These are phyloP conservation scores for Cyanoliseus patagonus DNA, from an alignment of 2,113 vertebrate species.

Conservation along the genomic window DNA sequence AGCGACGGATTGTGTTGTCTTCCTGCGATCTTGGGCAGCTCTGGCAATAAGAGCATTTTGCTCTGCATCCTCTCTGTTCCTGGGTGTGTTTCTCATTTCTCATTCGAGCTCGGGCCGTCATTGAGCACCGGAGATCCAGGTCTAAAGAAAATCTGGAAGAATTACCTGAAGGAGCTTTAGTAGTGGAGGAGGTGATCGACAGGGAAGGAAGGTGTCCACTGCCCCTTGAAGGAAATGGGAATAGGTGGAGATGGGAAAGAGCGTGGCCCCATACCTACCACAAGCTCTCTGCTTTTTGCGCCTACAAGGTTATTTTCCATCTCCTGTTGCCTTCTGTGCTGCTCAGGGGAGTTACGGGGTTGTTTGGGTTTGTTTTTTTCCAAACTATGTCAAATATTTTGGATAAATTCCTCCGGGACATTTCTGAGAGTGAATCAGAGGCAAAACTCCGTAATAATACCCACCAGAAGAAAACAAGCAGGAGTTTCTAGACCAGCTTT, in stretches of 20 bases:
- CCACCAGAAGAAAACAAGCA: not conserved
- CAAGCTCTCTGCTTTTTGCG: not conserved
- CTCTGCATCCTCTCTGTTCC: not conserved
- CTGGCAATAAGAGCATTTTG: not conserved
- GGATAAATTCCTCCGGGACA: not conserved
- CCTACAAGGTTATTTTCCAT: not conserved
- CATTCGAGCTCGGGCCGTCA: not conserved
- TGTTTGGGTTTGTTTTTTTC: not conserved
- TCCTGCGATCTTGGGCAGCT: not conserved
- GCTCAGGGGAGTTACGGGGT: not conserved
- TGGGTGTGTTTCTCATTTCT: not conserved
- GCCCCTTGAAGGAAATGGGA: not conserved
- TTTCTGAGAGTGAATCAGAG: not conserved
- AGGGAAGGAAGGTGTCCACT: not conserved
- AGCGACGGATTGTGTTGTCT: not conserved
- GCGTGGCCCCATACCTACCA: not conserved
- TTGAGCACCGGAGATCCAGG: not conserved
- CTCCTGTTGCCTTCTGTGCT: not conserved
- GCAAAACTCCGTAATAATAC: not conserved
- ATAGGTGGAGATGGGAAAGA: not conserved
- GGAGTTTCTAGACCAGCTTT: not conserved
- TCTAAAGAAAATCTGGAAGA: not conserved
- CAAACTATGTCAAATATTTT: not conserved
- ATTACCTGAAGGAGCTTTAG: not conserved
- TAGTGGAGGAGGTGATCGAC: not conserved